A percentile compares a stretch with the other conserved stretches of the same genome.
phyloP scores from a whole-genome alignment of 2,888 invertebrate genomes.

The Hybos culiciformis region DNA sequence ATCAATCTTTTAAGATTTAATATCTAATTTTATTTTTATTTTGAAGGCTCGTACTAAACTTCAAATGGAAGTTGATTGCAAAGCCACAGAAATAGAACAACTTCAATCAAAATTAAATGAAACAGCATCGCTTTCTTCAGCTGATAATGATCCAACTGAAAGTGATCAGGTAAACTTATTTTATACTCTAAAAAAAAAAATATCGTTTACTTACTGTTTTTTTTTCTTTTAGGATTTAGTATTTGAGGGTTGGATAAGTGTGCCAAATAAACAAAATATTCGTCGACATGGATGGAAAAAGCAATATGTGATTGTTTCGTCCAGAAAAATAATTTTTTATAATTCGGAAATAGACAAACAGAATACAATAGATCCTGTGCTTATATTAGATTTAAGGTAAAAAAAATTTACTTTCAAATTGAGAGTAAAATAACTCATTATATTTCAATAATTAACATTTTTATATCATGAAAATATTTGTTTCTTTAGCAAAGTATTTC shows the following conservation, averaged over 20 bases:
- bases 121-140: conserved; percentile 81
- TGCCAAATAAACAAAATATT: conserved; percentile 91
- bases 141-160: conserved; percentile 74
- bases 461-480: conserved; percentile 1
- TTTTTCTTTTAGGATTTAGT: conserved; percentile 46
- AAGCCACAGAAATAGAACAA: conserved; percentile 92
- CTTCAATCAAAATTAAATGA: conserved; percentile 78
- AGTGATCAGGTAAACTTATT: conserved; percentile 38
- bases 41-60: conserved; percentile 48
- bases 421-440: not conserved
- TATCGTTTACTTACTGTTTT: conserved; percentile 14
- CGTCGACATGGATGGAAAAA: conserved; percentile 93
- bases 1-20: not conserved
- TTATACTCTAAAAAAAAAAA: not conserved
- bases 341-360: conserved; percentile 88
- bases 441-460: not conserved
- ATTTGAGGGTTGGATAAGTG: conserved; percentile 91
- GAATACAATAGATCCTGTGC: conserved; percentile 77
- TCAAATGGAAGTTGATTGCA: conserved; percentile 94
- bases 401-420: conserved; percentile 23
- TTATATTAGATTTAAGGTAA: conserved; percentile 90
- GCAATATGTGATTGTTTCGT: conserved; percentile 93
- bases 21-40: not conserved
- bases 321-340: conserved; percentile 93
- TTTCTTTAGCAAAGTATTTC: conserved; percentile 79